Conservation (phyloP, 2,113 vertebrate species). For the Kryptolebias marmoratus region DNA sequence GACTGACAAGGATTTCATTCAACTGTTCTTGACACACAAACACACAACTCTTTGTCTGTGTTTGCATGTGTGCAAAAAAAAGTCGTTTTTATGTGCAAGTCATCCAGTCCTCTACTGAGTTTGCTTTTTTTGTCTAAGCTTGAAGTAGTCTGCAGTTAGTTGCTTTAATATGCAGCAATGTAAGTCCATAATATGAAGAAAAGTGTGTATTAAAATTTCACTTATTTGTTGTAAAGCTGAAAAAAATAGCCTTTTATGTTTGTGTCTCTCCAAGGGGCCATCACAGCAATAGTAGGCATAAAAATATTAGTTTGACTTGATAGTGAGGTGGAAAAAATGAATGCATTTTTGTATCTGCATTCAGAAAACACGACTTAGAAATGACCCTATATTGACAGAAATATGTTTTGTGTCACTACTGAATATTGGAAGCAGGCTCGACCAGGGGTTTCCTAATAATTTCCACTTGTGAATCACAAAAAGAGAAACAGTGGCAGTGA, state of each 20-base stretch:
- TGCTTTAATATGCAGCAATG: neutral
- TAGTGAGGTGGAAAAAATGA: too few species aligned
- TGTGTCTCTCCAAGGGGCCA: too few species aligned
- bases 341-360: too few species aligned
- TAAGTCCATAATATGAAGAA: neutral
- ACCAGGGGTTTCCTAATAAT: too few species aligned
- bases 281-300: too few species aligned
- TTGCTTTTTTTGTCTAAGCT: constrained; percentile 1
- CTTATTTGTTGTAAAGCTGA: neutral
- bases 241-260: neutral
- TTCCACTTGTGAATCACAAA: too few species aligned
- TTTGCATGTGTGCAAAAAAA: constrained; percentile 48
- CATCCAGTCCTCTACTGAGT: constrained; percentile 31
- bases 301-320: too few species aligned
- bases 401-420: too few species aligned
- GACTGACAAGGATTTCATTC: constrained; percentile 77
- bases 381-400: too few species aligned
- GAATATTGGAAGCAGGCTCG: too few species aligned
- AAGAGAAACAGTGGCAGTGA: too few species aligned
- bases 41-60: constrained; percentile 58
- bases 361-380: too few species aligned
- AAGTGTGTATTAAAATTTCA: neutral
- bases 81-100: constrained; percentile 39
- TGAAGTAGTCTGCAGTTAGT: neutral
- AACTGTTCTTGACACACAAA: constrained; percentile 72